Evolutionary conservation across 2,113 vertebrate genomes (phyloP), one percentile per base, ranked within the genome.

Genomic region (Rhea pennata): DNA sequence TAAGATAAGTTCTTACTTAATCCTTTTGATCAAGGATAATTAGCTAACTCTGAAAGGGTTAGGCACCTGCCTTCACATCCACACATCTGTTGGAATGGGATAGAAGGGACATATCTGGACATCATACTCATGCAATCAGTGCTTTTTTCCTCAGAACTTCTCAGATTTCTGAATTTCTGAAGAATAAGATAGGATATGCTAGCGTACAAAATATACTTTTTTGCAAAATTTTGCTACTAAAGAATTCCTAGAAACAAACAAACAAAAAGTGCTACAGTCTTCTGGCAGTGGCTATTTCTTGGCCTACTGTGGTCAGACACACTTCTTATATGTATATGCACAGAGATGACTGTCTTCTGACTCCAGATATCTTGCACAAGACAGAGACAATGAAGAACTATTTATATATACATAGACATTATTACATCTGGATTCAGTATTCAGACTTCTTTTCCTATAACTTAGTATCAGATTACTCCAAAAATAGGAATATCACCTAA

Each of bases 1-100:
- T 33, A 65, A 39, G 29, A 12, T 15, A 22, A 54, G 51, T 79
- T 95, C 48, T 80, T 39, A 82, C 39, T 85, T 84, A 96, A 88
- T 64, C 40, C 67, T 80, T 76, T 15, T 46, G 59, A 69, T 24
- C 5, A 69, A 82, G 75, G 50, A 46, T 23, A 73, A 58, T 21
- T 53, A 31, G 42, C 44, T 75, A 91, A 21, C 44, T 36, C 23
- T 33, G 17, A 59, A 67, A 69, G 36, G 31, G 21, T 81, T 59
- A 2, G 14, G 12, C n/a, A 42, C 17, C 42, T 9, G 19, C 11
- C 48, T 59, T 17, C 10, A 26, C 3, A 9, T 19, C 78, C 65
- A 22, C 0, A 24, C 8, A 4, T 33, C 20, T 8, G 65, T 19
- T 9, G 0, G 19, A 44, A 50, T 1, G 15, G 48, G 64, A 42